Base-by-base conservation (phyloP, 2,888 invertebrate species). In the Troglohyphantes excavatus region DNA sequence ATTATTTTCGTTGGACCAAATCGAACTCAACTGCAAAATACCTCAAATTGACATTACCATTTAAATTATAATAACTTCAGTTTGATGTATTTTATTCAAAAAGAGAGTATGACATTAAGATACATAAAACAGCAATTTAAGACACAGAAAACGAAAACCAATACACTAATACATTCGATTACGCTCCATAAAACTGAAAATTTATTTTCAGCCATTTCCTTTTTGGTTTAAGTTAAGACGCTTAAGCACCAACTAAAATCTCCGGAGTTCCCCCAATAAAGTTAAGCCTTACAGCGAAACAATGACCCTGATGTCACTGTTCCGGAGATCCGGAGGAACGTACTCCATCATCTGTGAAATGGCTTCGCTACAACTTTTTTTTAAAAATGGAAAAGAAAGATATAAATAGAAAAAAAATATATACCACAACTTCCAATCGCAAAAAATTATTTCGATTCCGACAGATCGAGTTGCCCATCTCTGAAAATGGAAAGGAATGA, bases 141-240 rank as follows among this genome's bases (percentile, higher is more conserved):
- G n/a, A n/a, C n/a, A 13, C 39, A 39, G 39, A 39, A 39, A 39
- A 7, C 9, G 13, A 39, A 39, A 39, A 39, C 39, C 39, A 39
- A 39, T 39, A n/a, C 13, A 53, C 13, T 53, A n/a, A 53, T 53
- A 53, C 13, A 13, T 53, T 53, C 53, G 6, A n/a, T 53, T 53
- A 53, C 53, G 53, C 53, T 53, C n/a, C 53, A 53, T n/a, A 53
- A 53, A 53, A n/a, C 53, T 53, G n/a, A 53, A 53, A 53, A 53
- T n/a, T n/a, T n/a, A 53, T 53, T 53, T 53, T 53, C 53, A n/a
- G n/a, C n/a, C 5, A 53, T n/a, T 53, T 53, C n/a, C 53, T 53
- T 53, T 53, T n/a, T 53, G 53, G 53, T 13, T 53, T 53, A 53
- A 53, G 53, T 53, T 53, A 53, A 53, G 53, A 53, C 53, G 53